Conservation (phyloP, 2,797 vertebrate genomes). For the Hippocampus kuda region DNA sequence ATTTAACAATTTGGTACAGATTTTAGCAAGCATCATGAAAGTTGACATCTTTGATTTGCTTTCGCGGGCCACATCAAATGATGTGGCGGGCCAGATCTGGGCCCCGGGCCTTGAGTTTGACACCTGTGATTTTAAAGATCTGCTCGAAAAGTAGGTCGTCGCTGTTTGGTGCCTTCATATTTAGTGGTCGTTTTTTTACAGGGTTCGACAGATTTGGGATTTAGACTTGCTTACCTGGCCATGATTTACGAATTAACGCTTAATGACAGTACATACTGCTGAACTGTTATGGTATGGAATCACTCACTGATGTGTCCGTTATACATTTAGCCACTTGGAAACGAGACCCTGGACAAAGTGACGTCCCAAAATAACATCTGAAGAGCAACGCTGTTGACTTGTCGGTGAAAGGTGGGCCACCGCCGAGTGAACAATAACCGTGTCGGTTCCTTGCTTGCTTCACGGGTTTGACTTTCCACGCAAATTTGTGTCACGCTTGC, state of each 20-base stretch:
- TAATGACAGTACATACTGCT: background rate
- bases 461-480: background rate
- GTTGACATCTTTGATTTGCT: too few species aligned
- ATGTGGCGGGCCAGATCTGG: too few species aligned
- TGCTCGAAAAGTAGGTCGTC: too few species aligned
- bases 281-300: background rate
- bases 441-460: background rate
- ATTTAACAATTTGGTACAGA: too few species aligned
- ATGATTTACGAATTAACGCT: too few species aligned
- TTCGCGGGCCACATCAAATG: too few species aligned
- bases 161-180: too few species aligned
- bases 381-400: slow-evolving; percentile 2
- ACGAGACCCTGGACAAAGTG: background rate
- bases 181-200: too few species aligned
- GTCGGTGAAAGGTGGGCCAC: slow-evolving; percentile 3
- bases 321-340: background rate
- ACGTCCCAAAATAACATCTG: background rate
- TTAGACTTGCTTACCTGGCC: background rate
- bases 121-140: too few species aligned
- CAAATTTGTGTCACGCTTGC: background rate
- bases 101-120: too few species aligned
- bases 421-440: background rate
- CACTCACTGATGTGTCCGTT: background rate
- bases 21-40: too few species aligned
- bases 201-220: background rate